phyloP scores from a whole-genome alignment of 1,140 invertebrate genomes.

The Pogonomyrmex californicus region DNA sequence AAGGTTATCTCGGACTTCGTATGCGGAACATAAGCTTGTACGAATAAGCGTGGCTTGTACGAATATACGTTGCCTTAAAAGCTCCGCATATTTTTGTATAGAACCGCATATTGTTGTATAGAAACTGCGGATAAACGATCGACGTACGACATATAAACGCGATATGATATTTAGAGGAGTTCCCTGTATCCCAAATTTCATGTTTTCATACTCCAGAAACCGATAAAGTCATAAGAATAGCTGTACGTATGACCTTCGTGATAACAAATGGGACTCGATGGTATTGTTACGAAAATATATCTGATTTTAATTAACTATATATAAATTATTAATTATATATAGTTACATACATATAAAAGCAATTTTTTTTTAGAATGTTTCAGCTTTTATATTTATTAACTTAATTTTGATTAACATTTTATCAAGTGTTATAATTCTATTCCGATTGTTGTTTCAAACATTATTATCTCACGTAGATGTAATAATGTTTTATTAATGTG shows the following conservation, averaged over 20 bases:
- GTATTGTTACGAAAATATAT: conserved; percentile 2
- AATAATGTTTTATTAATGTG: not conserved
- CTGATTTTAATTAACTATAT: conserved; percentile 25
- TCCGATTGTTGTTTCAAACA: not conserved
- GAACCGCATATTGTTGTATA: not conserved
- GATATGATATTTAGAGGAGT: conserved; percentile 26
- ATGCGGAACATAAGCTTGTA: not conserved
- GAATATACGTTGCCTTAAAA: conserved; percentile 12
- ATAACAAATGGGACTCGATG: conserved; percentile 7
- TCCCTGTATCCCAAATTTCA: conserved; percentile 20
- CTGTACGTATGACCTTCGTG: not conserved
- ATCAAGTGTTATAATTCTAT: conserved; percentile 7
- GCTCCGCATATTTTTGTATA: not conserved
- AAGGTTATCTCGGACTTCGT: not conserved
- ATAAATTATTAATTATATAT: too few relatives aligned
- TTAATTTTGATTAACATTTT: not conserved
- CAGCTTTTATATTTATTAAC: not conserved
- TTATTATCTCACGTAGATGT: not conserved
- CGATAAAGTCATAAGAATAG: not conserved
- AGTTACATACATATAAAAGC: too few relatives aligned
- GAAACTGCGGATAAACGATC: conserved; percentile 28
- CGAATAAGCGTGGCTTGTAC: not conserved
- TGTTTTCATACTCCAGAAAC: conserved; percentile 16
- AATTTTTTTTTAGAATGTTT: not conserved
- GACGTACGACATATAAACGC: conserved; percentile 23